These are phyloP conservation scores for Cantharis flavilabris DNA, from an alignment of 2,888 invertebrate species.

Conservation along the genomic window DNA sequence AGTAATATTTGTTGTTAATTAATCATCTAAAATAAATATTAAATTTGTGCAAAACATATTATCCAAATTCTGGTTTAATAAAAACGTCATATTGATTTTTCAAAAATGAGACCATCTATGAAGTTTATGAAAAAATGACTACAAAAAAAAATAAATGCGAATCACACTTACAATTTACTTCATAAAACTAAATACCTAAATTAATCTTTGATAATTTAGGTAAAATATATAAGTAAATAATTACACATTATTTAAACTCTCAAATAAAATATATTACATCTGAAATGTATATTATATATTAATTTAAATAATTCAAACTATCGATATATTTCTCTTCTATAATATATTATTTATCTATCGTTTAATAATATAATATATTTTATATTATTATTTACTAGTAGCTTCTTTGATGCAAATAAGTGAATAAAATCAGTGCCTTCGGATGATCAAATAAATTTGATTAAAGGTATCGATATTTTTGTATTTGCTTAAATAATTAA, in stretches of 20 bases:
- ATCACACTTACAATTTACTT: slow-evolving; percentile 16
- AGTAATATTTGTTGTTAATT: slow-evolving; percentile 43
- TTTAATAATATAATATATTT: not conserved
- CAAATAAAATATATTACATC: slow-evolving; percentile 37
- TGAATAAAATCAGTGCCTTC: not conserved
- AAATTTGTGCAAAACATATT: not conserved
- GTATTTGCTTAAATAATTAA: slow-evolving; percentile 45
- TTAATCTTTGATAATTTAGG: slow-evolving; percentile 27
- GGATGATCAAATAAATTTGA: not conserved
- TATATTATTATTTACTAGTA: not conserved
- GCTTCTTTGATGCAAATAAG: not conserved
- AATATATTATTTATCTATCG: not conserved
- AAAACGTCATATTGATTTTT: not conserved
- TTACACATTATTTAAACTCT: slow-evolving; percentile 19
- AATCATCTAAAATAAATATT: not conserved
- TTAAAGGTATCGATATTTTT: not conserved
- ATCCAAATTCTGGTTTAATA: not conserved
- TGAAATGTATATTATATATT: slow-evolving; percentile 27
- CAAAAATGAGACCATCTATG: not conserved
- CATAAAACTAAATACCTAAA: slow-evolving; percentile 22
- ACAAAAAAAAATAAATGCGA: slow-evolving; percentile 11
- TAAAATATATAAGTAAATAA: slow-evolving; percentile 20
- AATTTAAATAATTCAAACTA: slow-evolving; percentile 34
- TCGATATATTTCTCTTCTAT: slow-evolving; percentile 11
- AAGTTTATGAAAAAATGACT: slow-evolving; percentile 15